A percentile compares a stretch with the other conserved stretches of the same genome.
phyloP scores from a whole-genome alignment of 2,888 invertebrate species.

The Melanchra persicariae region DNA sequence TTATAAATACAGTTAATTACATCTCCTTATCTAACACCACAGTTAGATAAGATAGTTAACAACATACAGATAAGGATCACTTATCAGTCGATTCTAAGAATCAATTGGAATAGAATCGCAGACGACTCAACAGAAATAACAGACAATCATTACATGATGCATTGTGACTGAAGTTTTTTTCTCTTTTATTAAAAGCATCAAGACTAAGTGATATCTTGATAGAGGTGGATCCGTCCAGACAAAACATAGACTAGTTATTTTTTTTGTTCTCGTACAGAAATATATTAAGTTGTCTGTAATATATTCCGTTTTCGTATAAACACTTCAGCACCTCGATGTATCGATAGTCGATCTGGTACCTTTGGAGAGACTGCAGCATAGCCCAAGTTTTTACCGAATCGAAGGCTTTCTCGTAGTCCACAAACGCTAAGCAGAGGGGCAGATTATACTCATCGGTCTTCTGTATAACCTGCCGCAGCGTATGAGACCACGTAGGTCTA shows the following conservation, averaged over 20 bases:
- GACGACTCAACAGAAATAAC: constrained; percentile 20
- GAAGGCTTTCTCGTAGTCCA: too few relatives aligned
- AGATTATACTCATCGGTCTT: too few relatives aligned
- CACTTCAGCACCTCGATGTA: too few relatives aligned
- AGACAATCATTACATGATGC: constrained; percentile 40
- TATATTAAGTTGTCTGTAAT: too few relatives aligned
- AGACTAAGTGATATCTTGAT: constrained; percentile 41
- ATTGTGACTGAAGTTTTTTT: constrained; percentile 30
- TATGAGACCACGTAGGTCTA: too few relatives aligned
- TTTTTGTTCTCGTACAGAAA: neutral
- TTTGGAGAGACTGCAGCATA: too few relatives aligned
- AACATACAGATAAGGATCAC: constrained; percentile 31
- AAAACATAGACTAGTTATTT: constrained; percentile 18
- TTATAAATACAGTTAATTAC: constrained; percentile 3
- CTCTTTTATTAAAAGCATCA: constrained; percentile 5
- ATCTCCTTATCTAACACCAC: neutral
- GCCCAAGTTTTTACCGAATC: too few relatives aligned
- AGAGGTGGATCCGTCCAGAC: neutral
- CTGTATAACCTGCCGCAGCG: too few relatives aligned
- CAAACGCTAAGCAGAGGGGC: too few relatives aligned
- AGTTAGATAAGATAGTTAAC: constrained; percentile 25
- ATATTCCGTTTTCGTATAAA: too few relatives aligned
- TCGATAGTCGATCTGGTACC: too few relatives aligned
- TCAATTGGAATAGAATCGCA: constrained; percentile 27
- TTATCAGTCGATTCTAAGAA: constrained; percentile 31